Percentiles rank a stretch among this genome's conserved stretches.
Evolutionary conservation across 1,140 invertebrate genomes (phyloP).

Genomic region (Pemphigus obesinymphae): DNA sequence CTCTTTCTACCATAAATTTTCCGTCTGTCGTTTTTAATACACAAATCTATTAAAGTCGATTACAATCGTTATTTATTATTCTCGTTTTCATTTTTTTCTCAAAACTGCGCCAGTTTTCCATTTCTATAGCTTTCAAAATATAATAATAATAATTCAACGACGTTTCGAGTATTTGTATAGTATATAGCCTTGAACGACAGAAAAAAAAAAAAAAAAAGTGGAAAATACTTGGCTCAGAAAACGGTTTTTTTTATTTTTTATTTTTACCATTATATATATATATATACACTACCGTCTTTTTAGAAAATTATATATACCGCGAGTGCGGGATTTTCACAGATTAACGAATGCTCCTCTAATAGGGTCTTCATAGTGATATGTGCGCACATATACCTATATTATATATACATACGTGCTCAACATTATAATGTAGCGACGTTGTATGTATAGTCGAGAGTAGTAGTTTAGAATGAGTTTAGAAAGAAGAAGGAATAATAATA

Average conservation of each 20-base stretch:
- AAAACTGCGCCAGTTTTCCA: neutral
- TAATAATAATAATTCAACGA: neutral
- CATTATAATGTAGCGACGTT: neutral
- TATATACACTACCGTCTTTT: neutral
- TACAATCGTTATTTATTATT: neutral
- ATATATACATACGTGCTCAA: neutral
- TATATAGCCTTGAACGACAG: neutral
- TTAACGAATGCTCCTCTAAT: neutral
- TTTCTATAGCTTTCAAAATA: neutral
- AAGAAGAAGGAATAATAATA: neutral
- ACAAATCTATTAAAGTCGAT: neutral
- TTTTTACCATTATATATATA: neutral
- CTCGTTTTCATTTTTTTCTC: neutral
- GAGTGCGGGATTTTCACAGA: neutral
- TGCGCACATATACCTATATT: too few species aligned
- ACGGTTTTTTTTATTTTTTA: neutral
- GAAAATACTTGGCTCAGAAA: neutral
- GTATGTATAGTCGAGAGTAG: too few species aligned
- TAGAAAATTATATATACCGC: too few species aligned
- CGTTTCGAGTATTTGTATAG: neutral
- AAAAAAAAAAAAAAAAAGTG: neutral
- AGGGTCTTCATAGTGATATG: neutral
- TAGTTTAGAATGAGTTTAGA: neutral
- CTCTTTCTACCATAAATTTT: too few species aligned
- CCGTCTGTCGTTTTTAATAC: neutral